Base-by-base conservation (phyloP, 2,888 invertebrate species). In the Lepidocyrtoides sp. region DNA sequence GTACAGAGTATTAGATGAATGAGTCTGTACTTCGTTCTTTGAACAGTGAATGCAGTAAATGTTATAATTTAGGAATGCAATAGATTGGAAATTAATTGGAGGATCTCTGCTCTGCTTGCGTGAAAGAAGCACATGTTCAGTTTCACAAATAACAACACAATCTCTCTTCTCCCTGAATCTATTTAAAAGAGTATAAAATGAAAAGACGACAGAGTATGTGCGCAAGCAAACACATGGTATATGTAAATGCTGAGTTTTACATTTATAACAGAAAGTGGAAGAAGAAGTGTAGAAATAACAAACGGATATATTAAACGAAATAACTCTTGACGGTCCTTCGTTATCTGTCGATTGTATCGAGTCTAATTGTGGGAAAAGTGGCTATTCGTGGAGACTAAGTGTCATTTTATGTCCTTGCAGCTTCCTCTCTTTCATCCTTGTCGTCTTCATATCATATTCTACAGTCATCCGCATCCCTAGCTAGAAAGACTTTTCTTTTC, bases 81-180 rank as follows among this genome's bases (percentile, higher is more conserved):
- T 89, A 89, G 89, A 89, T 89, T 89, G 89, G 89, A 89, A 89
- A 89, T 89, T 89, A 89, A 89, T 89, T 89, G 89, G 89, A 89
- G 89, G 89, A 89, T 83, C 89, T 89, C 83, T 83, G 89, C 83
- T 83, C 75, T 83, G 89, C 60, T 89, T 89, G 89, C 89, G 88
- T 81, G 88, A 88, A 88, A 81, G 88, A 44, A 88, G 87, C 89
- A 88, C 87, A 82, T 82, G 81, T 82, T 89, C 82, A 82, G 83
- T 72, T 83, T 89, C 48, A 72, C 75, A 57, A 26, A 60, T 54
- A 69, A 23, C 29, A 51, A 32, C 60, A 5, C 41, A 23, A 41
- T 44, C 72, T 72, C 14, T 72, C 44, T 23, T 23, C 5, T 69
- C 69, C 41, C 5, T 7, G 32, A 32, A n/a, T n/a, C 17, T 72